These are phyloP conservation scores for Xyrichtys novacula DNA, from an alignment of 2,797 vertebrate species.

Conservation along the genomic window DNA sequence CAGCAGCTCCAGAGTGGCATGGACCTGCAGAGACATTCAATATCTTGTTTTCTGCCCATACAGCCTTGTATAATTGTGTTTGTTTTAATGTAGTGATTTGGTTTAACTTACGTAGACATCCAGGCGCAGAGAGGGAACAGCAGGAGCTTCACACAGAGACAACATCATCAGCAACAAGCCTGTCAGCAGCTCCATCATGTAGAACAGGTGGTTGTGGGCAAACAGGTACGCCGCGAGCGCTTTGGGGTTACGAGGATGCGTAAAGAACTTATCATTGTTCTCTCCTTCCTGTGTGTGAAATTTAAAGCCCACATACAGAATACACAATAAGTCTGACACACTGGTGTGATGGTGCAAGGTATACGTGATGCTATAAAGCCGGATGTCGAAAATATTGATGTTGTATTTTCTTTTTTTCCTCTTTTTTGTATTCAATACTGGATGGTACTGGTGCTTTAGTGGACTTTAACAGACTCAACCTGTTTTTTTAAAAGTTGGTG, in stretches of 20 bases:
- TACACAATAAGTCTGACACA: not conserved
- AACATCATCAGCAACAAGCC: slow-evolving; percentile 93
- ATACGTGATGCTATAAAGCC: not conserved
- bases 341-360: too few relatives aligned
- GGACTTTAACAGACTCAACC: too few relatives aligned
- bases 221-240: slow-evolving; percentile 96
- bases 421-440: too few relatives aligned
- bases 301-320: not conserved
- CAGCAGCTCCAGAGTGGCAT: slow-evolving; percentile 95
- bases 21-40: slow-evolving; percentile 84
- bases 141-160: slow-evolving; percentile 95
- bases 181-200: slow-evolving; percentile 95
- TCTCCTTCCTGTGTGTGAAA: slow-evolving; percentile 90
- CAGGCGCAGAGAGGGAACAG: slow-evolving; percentile 93
- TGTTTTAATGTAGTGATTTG: too few relatives aligned
- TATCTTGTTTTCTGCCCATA: not conserved
- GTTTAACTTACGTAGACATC: slow-evolving; percentile 93
- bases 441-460: too few relatives aligned
- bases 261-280: slow-evolving; percentile 99
- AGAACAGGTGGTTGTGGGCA: slow-evolving; percentile 96
- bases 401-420: too few relatives aligned
- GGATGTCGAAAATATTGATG: not conserved
- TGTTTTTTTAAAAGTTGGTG: too few relatives aligned
- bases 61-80: not conserved
- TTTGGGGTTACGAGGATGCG: slow-evolving; percentile 93